Conservation (phyloP, 2,797 vertebrate species). For the Gobio occitaniae region DNA sequence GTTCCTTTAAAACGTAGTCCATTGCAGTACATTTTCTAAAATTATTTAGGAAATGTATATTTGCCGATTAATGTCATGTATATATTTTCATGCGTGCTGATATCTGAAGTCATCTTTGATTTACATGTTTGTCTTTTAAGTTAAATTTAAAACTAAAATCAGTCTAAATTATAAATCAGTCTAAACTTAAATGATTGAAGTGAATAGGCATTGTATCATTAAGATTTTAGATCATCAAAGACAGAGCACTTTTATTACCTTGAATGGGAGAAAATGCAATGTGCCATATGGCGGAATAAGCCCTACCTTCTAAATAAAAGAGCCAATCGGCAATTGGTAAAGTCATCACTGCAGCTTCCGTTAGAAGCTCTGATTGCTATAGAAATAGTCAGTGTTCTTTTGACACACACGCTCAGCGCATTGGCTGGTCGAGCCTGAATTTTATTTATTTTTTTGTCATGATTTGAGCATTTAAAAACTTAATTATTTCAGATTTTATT, state of each 20-base stretch:
- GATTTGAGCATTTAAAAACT: no score
- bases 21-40: not conserved
- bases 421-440: no score
- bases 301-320: not conserved
- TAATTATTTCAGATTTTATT: no score
- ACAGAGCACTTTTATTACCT: not conserved
- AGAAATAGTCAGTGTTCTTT: not conserved
- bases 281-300: not conserved
- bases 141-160: not conserved
- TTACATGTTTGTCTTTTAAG: not conserved
- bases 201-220: not conserved
- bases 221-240: not conserved
- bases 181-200: not conserved
- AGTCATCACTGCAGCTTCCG: not conserved
- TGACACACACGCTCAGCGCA: no score
- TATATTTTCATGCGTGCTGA: not conserved
- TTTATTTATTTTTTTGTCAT: no score
- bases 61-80: not conserved
- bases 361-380: not conserved
- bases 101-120: not conserved
- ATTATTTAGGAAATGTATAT: not conserved
- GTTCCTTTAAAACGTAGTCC: not conserved
- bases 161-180: no score
- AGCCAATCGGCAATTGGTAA: not conserved
- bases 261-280: not conserved